Base-by-base conservation (phyloP, 2,888 invertebrate genomes). In the Epinotia bilunana region DNA sequence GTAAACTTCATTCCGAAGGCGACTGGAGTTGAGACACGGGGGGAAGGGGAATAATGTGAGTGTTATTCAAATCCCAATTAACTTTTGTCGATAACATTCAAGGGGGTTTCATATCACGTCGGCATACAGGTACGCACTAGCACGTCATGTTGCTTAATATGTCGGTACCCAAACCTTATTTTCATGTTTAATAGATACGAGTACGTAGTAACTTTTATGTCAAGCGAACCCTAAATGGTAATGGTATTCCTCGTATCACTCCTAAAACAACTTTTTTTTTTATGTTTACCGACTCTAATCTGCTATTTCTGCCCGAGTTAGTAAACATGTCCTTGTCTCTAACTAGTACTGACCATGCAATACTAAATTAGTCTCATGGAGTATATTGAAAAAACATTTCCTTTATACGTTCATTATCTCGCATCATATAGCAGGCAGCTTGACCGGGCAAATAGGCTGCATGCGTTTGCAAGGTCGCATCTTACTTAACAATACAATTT, bases 371-470 rank as follows among this genome's bases (percentile, higher is more conserved):
- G 23, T 49, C 43, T 67, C 62, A 69, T 28, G 23, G 58, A 61
- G 61, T 55, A 20, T 61, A 75, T 75, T 62, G 72, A 75, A 72
- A 75, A 75, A 72, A 60, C 72, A 75, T 75, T 67, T 67, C 72
- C 72, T 62, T 43, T 67, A 53, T 63, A 77, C 77, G 70, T 79
- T 80, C 78, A 78, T 81, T 80, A 80, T 80, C 78, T 79, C 77
- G 74, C 78, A 65, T 78, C 79, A 79, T 80, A 79, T 80, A 80
- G 77, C 77, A 76, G 76, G 75, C 77, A 76, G 53, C 63, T 71
- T 67, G 73, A 70, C 72, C 65, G 69, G 43, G 46, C 60, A 69
- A 69, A 72, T 60, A 23, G 69, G 43, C n/a, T 20, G 43, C n/a
- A 23, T 3, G 20, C 43, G 58, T n/a, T 23, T 6, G 43, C 58